Conservation (phyloP, 2,797 vertebrate genomes). For the Neosalanx taihuensis region DNA sequence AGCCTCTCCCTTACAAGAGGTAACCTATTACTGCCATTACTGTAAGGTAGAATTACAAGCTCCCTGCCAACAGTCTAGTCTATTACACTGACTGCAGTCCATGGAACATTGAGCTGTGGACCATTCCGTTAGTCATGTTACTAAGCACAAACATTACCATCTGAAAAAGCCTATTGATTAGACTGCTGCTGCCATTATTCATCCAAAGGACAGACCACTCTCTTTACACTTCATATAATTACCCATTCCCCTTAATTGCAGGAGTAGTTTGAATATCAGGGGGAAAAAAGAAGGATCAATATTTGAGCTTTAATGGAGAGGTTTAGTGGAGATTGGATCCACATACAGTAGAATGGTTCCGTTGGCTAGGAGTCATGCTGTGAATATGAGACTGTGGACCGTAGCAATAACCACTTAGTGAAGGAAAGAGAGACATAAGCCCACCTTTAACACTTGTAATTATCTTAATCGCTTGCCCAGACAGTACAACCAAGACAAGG, state of each 20-base stretch:
- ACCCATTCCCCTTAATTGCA: constrained; percentile 58
- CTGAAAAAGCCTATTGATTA: constrained; percentile 52
- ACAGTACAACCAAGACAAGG: neutral
- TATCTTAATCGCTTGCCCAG: neutral
- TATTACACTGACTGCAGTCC: constrained; percentile 35
- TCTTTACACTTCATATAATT: constrained; percentile 51
- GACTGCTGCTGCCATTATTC: constrained; percentile 37
- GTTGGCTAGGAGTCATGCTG: neutral
- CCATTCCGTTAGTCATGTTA: constrained; percentile 48
- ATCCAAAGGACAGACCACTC: constrained; percentile 41
- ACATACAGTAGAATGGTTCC: constrained; percentile 16
- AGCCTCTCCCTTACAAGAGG: neutral
- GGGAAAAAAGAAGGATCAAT: constrained; percentile 46
- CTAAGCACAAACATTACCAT: constrained; percentile 49
- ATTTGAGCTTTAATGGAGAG: constrained; percentile 42
- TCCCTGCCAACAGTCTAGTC: neutral
- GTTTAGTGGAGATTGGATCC: constrained; percentile 45
- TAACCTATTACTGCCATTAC: neutral
- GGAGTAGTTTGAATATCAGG: constrained; percentile 48
- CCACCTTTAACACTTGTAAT: neutral
- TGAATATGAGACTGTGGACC: neutral
- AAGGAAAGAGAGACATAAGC: neutral
- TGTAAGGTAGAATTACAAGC: neutral
- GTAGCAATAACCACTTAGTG: neutral
- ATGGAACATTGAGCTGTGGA: constrained; percentile 36